A percentile compares a stretch with the other conserved stretches of the same genome.
These are phyloP conservation scores for Pseudobourletiella spinata DNA, from an alignment of 1,140 invertebrate species.

Conservation along the genomic window DNA sequence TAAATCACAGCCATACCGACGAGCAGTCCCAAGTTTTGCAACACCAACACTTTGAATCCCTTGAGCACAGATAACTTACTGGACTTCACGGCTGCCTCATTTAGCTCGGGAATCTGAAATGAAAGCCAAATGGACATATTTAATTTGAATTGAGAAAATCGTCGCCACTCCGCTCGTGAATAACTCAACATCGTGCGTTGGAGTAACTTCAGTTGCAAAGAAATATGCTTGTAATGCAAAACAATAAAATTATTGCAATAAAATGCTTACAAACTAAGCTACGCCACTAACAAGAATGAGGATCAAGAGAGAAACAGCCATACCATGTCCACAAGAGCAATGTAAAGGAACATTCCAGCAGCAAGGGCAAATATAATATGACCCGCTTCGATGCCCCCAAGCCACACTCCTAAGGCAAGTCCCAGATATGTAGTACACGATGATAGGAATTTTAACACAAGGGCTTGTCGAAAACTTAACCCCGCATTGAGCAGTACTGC, in stretches of 20 bases:
- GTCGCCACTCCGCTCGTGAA: too few relatives aligned
- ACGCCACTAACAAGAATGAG: slow-evolving; percentile 28
- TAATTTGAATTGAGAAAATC: too few relatives aligned
- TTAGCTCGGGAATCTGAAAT: slow-evolving; percentile 46
- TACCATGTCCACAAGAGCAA: slow-evolving; percentile 56
- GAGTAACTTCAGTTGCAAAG: too few relatives aligned
- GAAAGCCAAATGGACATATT: too few relatives aligned
- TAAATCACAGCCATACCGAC: slow-evolving; percentile 43
- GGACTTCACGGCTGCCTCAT: slow-evolving; percentile 43
- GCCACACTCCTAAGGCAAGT: slow-evolving; percentile 49
- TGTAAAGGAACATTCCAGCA: slow-evolving; percentile 58
- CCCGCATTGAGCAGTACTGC: slow-evolving; percentile 58
- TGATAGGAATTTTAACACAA: slow-evolving; percentile 59
- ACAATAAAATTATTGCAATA: not conserved
- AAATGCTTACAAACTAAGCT: not conserved
- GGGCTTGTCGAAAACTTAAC: slow-evolving; percentile 54
- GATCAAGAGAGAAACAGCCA: slow-evolving; percentile 13
- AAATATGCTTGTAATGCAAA: not conserved
- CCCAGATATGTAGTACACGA: slow-evolving; percentile 59
- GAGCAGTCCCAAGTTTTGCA: slow-evolving; percentile 47
- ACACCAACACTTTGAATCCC: slow-evolving; percentile 41
- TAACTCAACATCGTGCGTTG: too few relatives aligned
- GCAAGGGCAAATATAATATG: slow-evolving; percentile 51
- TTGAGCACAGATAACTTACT: slow-evolving; percentile 39
- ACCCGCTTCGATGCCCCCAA: slow-evolving; percentile 47